Conservation (phyloP, 2,113 vertebrate genomes). For the Drymodes brunneopygia region DNA sequence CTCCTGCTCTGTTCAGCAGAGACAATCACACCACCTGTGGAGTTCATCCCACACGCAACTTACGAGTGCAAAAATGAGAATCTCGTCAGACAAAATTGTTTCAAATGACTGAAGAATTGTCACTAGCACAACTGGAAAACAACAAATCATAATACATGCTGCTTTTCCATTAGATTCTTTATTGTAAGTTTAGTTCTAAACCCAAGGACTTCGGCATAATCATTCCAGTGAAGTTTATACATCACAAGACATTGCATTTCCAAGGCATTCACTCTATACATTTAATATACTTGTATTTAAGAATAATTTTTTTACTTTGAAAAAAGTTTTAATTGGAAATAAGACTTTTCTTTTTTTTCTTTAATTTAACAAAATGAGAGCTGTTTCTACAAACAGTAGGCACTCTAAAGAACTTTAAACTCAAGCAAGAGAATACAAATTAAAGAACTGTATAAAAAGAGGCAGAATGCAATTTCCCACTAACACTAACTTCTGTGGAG, state of each 20-base stretch:
- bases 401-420: neutral
- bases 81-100: neutral
- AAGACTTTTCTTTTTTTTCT: neutral
- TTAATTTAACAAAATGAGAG: neutral
- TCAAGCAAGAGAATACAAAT: neutral
- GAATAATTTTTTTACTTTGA: neutral
- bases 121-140: neutral
- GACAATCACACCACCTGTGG: neutral
- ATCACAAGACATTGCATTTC: rapidly evolving
- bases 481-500: neutral
- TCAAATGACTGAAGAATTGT: neutral
- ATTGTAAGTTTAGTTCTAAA: neutral
- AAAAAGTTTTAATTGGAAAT: neutral
- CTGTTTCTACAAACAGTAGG: neutral
- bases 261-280: neutral
- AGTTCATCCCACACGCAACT: neutral
- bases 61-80: neutral
- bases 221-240: neutral
- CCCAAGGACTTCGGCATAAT: neutral
- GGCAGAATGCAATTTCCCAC: neutral
- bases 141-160: neutral
- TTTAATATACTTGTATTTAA: neutral
- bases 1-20: neutral
- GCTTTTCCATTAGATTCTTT: neutral
- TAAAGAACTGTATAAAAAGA: neutral